A percentile compares a stretch with the other conserved stretches of the same genome.
Conservation (phyloP, 1,140 invertebrate species). For the Anadara kagoshimensis region DNA sequence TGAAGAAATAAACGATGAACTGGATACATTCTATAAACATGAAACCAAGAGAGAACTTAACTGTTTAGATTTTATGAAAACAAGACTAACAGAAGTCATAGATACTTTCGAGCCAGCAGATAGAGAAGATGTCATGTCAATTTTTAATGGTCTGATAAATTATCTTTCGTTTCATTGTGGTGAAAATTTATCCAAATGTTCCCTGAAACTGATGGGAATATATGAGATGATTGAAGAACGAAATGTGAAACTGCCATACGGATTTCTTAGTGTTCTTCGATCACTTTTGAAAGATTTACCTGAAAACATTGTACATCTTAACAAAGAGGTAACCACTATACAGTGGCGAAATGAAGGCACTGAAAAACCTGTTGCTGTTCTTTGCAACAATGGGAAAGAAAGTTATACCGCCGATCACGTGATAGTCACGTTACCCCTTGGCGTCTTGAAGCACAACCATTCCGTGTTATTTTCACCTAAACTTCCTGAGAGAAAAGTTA, state of each 20-base stretch:
- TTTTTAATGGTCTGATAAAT: constrained; percentile 37
- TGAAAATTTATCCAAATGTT: constrained; percentile 24
- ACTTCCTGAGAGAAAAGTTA: constrained; percentile 74
- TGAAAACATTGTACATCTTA: background rate
- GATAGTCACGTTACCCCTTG: constrained; percentile 82
- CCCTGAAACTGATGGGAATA: constrained; percentile 19
- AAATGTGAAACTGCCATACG: constrained; percentile 42
- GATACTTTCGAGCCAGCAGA: background rate
- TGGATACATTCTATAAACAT: constrained; percentile 4
- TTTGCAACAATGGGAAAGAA: background rate
- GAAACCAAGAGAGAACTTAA: background rate
- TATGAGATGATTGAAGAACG: constrained; percentile 24
- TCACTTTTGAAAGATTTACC: background rate
- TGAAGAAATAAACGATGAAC: constrained; percentile 3
- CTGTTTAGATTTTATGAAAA: constrained; percentile 5
- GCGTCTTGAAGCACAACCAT: constrained; percentile 78
- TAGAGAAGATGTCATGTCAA: constrained; percentile 2
- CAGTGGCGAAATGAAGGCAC: background rate
- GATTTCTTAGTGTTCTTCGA: constrained; percentile 70
- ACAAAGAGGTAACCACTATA: background rate
- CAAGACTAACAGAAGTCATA: background rate
- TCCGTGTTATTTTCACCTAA: constrained; percentile 76
- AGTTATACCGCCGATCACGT: constrained; percentile 74
- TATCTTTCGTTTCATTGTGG: constrained; percentile 39
- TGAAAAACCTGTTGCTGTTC: too few relatives aligned